Conservation (phyloP, 37 sponge, comb jelly and placozoan species). For the Axinella damicornis region DNA sequence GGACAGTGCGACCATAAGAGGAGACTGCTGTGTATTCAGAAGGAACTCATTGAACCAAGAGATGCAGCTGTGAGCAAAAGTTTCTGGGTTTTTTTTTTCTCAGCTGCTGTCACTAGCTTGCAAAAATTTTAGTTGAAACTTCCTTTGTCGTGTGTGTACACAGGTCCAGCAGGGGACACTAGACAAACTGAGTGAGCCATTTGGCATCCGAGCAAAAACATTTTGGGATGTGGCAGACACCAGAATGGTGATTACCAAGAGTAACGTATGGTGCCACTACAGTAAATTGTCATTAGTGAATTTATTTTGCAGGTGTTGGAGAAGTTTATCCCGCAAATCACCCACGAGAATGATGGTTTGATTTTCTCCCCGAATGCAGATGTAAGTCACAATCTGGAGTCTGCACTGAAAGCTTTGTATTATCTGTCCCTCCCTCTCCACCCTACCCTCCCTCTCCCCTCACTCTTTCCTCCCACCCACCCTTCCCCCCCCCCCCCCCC, state of each 20-base stretch:
- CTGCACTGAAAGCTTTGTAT: no score
- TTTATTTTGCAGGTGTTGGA: conserved; percentile 75
- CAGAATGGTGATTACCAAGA: conserved; percentile 35
- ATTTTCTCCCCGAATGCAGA: conserved; percentile 84
- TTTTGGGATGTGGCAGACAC: conserved; percentile 86
- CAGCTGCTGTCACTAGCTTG: no score
- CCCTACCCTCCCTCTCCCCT: no score
- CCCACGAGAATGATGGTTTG: conserved; percentile 93
- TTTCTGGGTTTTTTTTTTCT: neutral
- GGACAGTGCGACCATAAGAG: conserved; percentile 69
- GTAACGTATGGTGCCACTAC: neutral
- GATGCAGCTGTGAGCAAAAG: conserved; percentile 74
- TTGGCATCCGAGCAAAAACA: conserved; percentile 79
- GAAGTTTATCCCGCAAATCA: conserved; percentile 70
- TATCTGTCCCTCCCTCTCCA: no score
- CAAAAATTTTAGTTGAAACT: no score
- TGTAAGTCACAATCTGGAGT: conserved; percentile 34
- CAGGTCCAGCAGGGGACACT: conserved; percentile 60
- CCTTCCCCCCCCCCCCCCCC: neutral
- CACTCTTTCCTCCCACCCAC: no score
- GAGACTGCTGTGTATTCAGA: conserved; percentile 68
- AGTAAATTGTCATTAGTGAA: neutral
- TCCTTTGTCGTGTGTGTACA: neutral
- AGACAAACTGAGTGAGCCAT: conserved; percentile 86
- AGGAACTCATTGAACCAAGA: conserved; percentile 90